Evolutionary conservation across 2,888 invertebrate species (phyloP), one percentile per base, ranked within the genome.

Genomic region (Amblyjoppa proteus): DNA sequence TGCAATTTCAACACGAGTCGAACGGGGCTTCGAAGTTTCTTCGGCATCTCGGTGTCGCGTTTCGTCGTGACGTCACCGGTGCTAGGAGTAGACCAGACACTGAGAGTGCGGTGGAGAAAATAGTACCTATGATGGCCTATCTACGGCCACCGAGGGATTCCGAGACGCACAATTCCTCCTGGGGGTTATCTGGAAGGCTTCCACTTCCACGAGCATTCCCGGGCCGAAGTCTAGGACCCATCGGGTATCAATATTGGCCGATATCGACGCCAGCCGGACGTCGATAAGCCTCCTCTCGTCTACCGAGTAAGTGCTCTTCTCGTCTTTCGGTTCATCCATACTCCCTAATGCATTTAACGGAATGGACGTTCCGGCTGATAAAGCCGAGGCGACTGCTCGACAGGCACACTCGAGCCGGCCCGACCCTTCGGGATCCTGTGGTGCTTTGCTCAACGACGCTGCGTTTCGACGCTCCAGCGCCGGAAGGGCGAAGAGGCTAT

Each of bases 231-330:
- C 85, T 45, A 53, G 81, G 80, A 73, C 87, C 83, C 81, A 81
- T 68, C 76, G 86, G 86, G 89, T 89, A 90, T 91, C 89, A 90
- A 91, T 88, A 90, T 90, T 91, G 89, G 89, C 89, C 79, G 49
- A 82, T 79, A 82, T 75, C 81, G 45, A 74, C 75, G 51, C 64
- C 25, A 38, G 87, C 81, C 84, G 77, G 76, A 49, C 34, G 70
- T 88, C 85, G 91, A 92, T 92, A 91, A 91, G 88, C 71, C 79
- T 68, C 56, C 41, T 76, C 78, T 79, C 84, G 74, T 87, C 87
- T 83, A 85, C 51, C 28, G 45, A 45, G 45, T 70, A 78, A 84
- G 81, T 81, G 64, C 45, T 68, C 87, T 51, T 73, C 78, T 80
- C 70, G 58, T 76, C 82, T 34, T 25, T 69, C 78, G 86, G 76